Evolutionary conservation across 2,113 vertebrate genomes (phyloP).

Genomic region (Murina feae): DNA sequence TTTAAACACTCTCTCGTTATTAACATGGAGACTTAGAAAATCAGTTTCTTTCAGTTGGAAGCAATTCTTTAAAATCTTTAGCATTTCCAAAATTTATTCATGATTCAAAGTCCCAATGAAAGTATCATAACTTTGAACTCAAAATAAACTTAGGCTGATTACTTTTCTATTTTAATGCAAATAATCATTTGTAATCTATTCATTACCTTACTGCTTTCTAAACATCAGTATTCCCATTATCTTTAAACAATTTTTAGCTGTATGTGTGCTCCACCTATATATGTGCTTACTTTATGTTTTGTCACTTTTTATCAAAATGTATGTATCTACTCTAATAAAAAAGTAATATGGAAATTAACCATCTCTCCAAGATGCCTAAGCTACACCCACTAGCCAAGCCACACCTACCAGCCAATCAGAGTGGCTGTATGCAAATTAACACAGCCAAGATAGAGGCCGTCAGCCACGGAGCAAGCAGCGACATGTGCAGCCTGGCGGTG

Average conservation of each 20-base stretch:
- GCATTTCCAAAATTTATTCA: background rate
- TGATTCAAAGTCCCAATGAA: background rate
- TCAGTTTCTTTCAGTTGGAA: background rate
- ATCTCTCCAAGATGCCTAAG: no score
- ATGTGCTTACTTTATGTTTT: background rate
- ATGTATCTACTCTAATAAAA: no score
- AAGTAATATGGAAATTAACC: no score
- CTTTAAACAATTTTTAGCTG: background rate
- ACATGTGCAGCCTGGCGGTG: no score
- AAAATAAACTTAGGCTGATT: background rate
- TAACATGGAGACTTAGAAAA: background rate
- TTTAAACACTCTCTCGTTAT: background rate
- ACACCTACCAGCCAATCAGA: no score
- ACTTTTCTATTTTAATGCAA: background rate
- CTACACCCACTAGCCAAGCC: no score
- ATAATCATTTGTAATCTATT: background rate
- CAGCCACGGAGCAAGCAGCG: no score
- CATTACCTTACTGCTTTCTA: background rate
- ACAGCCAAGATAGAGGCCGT: no score
- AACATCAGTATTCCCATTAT: background rate
- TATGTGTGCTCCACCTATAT: background rate
- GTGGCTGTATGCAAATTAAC: no score
- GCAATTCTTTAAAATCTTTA: background rate
- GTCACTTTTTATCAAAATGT: background rate
- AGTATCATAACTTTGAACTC: background rate